Evolutionary conservation across 2,888 invertebrate species (phyloP).

Genomic region (Aphodius sticticus): DNA sequence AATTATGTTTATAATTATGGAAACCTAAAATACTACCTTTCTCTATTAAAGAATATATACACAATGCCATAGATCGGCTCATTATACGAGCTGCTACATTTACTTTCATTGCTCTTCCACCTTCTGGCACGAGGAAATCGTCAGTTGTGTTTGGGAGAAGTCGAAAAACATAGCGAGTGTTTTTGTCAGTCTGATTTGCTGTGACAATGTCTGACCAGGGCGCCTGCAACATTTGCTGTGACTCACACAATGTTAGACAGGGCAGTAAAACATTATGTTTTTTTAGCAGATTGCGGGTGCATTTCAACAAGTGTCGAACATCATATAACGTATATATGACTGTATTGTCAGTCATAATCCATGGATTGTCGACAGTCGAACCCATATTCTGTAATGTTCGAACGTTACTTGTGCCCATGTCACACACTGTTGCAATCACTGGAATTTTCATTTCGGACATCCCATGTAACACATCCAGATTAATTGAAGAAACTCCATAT

Average conservation of each 20-base stretch:
- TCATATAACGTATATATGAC: slow-evolving; percentile 7
- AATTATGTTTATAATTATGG: background rate
- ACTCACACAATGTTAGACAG: background rate
- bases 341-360: background rate
- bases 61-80: background rate
- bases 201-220: background rate
- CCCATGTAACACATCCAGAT: background rate
- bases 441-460: background rate
- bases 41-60: background rate
- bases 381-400: background rate
- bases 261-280: slow-evolving; percentile 16
- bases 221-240: background rate
- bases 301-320: slow-evolving; percentile 7
- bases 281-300: background rate
- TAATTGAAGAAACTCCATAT: background rate
- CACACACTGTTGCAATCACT: background rate
- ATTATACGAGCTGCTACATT: slow-evolving; percentile 15
- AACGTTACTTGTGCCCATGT: slow-evolving; percentile 14
- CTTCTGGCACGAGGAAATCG: background rate
- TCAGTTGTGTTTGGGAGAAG: background rate
- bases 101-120: background rate
- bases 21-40: background rate
- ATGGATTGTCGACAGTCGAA: background rate
- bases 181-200: background rate
- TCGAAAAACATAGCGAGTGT: background rate